Conservation (phyloP, 2,113 vertebrate genomes). For the Mesocricetus auratus region DNA sequence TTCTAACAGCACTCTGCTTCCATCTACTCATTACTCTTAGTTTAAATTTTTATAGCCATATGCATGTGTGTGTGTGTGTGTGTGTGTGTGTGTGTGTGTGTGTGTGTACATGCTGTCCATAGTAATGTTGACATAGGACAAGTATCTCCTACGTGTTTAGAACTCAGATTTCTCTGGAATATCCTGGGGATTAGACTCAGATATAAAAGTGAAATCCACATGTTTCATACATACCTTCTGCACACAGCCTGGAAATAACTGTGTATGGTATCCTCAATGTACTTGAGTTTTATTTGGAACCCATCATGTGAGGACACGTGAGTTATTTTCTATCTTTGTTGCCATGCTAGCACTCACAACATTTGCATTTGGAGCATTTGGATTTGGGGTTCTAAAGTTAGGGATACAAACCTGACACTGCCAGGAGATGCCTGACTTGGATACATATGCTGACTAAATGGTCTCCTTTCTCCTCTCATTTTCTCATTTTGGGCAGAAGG, state of each 20-base stretch:
- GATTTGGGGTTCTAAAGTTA: background rate
- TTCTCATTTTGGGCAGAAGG: background rate
- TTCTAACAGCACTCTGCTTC: background rate
- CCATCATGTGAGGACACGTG: background rate
- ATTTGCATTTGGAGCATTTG: background rate
- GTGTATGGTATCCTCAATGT: background rate
- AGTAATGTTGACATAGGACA: background rate
- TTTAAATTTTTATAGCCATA: constrained; percentile 4
- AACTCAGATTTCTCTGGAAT: background rate
- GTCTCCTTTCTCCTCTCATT: background rate
- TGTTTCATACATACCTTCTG: background rate
- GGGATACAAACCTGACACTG: no score
- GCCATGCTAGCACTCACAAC: rapidly evolving
- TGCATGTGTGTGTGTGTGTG: no score
- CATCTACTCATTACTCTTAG: constrained; percentile 7
- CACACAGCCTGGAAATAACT: background rate
- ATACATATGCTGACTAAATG: no score
- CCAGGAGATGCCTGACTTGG: background rate
- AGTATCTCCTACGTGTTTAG: background rate
- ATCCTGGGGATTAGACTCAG: background rate
- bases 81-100: rapidly evolving
- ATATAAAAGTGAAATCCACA: background rate
- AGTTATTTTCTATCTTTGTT: background rate
- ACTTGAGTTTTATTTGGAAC: background rate
- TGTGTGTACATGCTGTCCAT: background rate